Conservation (phyloP, 2,113 vertebrate species). For the Emydura subglobosa region DNA sequence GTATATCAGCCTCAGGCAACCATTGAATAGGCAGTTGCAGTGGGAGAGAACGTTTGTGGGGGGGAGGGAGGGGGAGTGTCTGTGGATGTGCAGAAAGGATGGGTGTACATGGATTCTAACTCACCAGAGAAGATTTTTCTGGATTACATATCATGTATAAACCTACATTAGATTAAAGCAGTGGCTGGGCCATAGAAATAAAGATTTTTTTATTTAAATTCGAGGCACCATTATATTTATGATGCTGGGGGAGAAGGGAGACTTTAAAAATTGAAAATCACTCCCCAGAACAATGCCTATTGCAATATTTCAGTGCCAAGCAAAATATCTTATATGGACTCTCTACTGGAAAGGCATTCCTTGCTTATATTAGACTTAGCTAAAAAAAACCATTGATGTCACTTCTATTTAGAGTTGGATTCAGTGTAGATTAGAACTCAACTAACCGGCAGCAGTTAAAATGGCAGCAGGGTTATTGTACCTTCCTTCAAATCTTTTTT, state of each 20-base stretch:
- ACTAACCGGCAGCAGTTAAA: background rate
- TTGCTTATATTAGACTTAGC: background rate
- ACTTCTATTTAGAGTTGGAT: background rate
- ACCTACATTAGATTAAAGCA: background rate
- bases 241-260: background rate
- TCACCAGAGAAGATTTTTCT: background rate
- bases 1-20: background rate
- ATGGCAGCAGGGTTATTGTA: background rate
- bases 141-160: background rate
- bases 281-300: background rate
- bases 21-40: background rate
- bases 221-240: background rate
- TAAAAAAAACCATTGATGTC: background rate
- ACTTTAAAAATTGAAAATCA: background rate
- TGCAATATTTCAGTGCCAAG: background rate
- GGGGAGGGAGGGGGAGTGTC: rapidly evolving
- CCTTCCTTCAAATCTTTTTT: background rate
- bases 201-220: background rate
- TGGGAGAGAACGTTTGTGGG: background rate
- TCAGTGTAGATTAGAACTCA: background rate
- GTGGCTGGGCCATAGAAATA: background rate
- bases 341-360: background rate
- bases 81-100: background rate
- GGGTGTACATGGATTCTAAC: background rate
- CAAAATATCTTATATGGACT: background rate